Base-by-base conservation (phyloP, 2,113 vertebrate genomes). In the Pimephales promelas region DNA sequence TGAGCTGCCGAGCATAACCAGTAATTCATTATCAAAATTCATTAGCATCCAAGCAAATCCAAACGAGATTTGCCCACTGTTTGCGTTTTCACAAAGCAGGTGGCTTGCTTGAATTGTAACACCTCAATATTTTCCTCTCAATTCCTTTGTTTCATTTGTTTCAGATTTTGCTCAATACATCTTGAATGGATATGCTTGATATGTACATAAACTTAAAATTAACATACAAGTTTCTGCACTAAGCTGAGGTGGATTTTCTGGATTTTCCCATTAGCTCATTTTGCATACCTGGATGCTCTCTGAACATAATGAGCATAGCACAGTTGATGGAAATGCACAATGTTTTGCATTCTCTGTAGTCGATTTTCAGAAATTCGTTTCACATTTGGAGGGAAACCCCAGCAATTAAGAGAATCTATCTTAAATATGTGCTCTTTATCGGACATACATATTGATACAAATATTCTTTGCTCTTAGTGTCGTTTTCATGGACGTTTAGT, bases 1-100 rank as follows among this genome's bases (percentile, higher is more conserved):
- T 84, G 76, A 89, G 61, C 84, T 81, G 77, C 85, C 88, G 87
- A 84, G 86, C 73, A 79, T 79, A 84, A 34, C 76, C 36, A 64
- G 79, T 71, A 78, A 78, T 68, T 61, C 82, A 83, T 83, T 80
- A 80, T 80, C 78, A 64, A 66, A 47, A 66, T 80, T 80, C 26
- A 80, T 80, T 80, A 80, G 59, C 78, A 80, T 80, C 20, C 78
- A 66, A 66, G 40, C 78, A 80, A 80, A 80, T 66, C 78, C 61
- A 80, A 80, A 80, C 10, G 16, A 66, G 78, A 80, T 80, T 52
- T 80, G 20, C 43, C 18, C 26, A 2, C 78, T 49, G 78, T 80
- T 80, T 66, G 57, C 57, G 14, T 66, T 80, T 80, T 20, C 24
- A 80, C 61, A 80, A 66, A 80, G 45, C 78, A 66, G 57, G 61